These are phyloP conservation scores for Aythya baeri DNA, from an alignment of 2,113 vertebrate species.

Conservation along the genomic window DNA sequence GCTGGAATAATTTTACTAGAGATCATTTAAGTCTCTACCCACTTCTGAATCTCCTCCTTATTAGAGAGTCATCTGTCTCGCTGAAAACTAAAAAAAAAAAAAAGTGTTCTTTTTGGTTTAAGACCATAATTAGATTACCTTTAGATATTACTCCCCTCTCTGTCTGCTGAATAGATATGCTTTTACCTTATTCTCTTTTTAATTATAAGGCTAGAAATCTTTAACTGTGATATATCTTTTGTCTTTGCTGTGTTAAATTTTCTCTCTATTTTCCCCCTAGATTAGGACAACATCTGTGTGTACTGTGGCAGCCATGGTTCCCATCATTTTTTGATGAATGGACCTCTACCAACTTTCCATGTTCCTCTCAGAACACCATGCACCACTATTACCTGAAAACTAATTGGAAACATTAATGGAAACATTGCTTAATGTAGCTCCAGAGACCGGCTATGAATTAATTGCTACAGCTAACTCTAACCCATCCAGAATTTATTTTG, in stretches of 20 bases:
- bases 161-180: background rate
- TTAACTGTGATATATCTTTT: conserved; percentile 8
- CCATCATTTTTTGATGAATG: conserved; percentile 42
- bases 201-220: conserved; percentile 6
- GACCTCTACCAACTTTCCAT: background rate
- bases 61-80: background rate
- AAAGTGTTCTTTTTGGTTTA: background rate
- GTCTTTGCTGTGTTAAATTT: background rate
- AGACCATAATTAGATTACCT: conserved; percentile 14
- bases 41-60: background rate
- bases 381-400: background rate
- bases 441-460: background rate
- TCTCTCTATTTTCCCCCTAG: background rate
- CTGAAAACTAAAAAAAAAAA: background rate
- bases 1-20: background rate
- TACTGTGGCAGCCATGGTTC: background rate
- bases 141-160: background rate
- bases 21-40: background rate
- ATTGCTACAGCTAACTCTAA: background rate
- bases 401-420: conserved; percentile 30
- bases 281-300: conserved; percentile 43
- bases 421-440: conserved; percentile 13
- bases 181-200: background rate
- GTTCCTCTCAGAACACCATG: rapidly evolving
- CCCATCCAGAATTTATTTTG: background rate